Percentiles rank a stretch among this genome's conserved stretches.
Evolutionary conservation across 1,140 invertebrate species (phyloP).

Genomic region (Anoplolepis gracilipes): DNA sequence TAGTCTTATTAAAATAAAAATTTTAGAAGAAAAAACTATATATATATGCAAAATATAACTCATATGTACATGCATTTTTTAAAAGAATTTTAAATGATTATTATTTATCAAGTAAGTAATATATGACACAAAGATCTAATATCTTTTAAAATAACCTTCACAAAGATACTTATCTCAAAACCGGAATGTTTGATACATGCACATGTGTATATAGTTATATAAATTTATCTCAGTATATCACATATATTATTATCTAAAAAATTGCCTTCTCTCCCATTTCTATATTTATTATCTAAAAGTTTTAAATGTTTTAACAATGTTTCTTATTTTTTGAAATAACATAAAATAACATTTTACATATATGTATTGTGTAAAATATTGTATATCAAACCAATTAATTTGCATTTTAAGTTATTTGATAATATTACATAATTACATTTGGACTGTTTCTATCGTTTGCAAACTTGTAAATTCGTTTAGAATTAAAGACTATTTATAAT

Average conservation of each 20-base stretch:
- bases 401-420: neutral
- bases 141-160: neutral
- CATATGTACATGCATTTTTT: neutral
- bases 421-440: neutral
- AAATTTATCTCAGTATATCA: neutral
- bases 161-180: neutral
- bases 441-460: neutral
- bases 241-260: too few relatives aligned
- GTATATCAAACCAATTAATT: neutral
- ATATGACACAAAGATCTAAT: neutral
- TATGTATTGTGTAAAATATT: neutral
- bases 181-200: neutral
- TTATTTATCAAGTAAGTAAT: neutral
- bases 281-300: neutral
- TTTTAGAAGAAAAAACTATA: too few relatives aligned
- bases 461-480: neutral
- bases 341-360: neutral
- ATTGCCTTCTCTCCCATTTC: too few relatives aligned
- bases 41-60: neutral
- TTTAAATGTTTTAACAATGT: neutral
- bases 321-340: neutral
- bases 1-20: too few relatives aligned
- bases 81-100: neutral
- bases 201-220: neutral
- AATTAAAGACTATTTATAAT: conserved; percentile 8